Evolutionary conservation across 2,888 invertebrate genomes (phyloP).

Genomic region (Andrena bucephala): DNA sequence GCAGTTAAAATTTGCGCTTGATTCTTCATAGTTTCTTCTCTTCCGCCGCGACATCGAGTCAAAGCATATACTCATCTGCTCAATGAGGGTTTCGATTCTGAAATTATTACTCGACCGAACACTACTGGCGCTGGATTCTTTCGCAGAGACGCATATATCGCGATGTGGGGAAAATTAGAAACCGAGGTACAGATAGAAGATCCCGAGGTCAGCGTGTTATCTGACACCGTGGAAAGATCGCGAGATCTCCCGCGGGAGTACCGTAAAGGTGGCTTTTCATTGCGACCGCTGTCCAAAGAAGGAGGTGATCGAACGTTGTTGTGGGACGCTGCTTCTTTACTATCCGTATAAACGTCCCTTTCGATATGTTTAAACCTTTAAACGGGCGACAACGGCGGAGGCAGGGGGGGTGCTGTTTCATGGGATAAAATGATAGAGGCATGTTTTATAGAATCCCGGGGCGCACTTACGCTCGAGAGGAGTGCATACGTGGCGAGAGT

Average conservation of each 20-base stretch:
- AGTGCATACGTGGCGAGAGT: slow-evolving; percentile 14
- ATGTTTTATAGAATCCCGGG: slow-evolving; percentile 14
- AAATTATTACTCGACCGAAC: background rate
- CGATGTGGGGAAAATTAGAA: slow-evolving; percentile 11
- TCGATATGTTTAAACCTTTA: background rate
- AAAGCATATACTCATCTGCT: no score
- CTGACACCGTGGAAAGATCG: slow-evolving; percentile 4
- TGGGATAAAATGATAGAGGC: slow-evolving; percentile 31
- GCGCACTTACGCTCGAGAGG: background rate
- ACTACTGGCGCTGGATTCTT: background rate
- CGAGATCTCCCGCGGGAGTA: background rate
- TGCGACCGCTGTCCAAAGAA: background rate
- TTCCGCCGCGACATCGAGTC: no score
- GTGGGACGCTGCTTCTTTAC: background rate
- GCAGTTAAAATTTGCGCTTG: no score
- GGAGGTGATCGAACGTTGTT: slow-evolving; percentile 3
- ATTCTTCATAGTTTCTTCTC: no score
- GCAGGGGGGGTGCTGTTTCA: background rate
- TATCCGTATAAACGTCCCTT: background rate
- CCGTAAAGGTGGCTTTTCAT: background rate
- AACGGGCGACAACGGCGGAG: background rate
- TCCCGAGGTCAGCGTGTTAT: slow-evolving; percentile 9
- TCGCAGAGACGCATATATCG: background rate
- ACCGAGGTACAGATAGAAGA: background rate
- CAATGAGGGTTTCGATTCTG: no score